phyloP scores from a whole-genome alignment of 2,888 invertebrate species.

The Scaptomyza polygonia region DNA sequence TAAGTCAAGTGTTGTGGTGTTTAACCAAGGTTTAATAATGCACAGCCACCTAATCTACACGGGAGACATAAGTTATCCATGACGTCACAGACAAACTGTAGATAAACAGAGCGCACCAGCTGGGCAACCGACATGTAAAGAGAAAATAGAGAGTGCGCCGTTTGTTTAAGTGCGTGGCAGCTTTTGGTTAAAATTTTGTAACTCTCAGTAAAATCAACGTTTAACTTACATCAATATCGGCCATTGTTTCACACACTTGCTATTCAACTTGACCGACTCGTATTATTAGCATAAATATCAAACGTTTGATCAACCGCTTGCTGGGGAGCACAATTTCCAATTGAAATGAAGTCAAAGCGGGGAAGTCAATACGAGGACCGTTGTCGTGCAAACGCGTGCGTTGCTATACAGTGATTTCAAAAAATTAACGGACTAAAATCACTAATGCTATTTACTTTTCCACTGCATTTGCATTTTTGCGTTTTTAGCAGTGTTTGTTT shows the following conservation, averaged over 20 bases:
- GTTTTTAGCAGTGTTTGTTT: background rate
- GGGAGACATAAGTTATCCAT: slow-evolving; percentile 33
- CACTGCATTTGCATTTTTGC: background rate
- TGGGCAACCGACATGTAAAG: slow-evolving; percentile 1
- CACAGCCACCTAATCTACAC: slow-evolving; percentile 11
- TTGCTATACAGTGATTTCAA: slow-evolving; percentile 42
- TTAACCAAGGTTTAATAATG: slow-evolving; percentile 5
- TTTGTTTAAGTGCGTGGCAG: slow-evolving; percentile 10
- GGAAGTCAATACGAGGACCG: slow-evolving; percentile 39
- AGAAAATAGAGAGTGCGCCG: slow-evolving; percentile 6
- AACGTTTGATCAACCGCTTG: slow-evolving; percentile 57
- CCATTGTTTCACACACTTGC: slow-evolving; percentile 56
- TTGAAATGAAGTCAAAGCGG: slow-evolving; percentile 68
- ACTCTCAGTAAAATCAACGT: background rate
- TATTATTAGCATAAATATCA: slow-evolving; percentile 15
- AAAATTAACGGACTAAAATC: slow-evolving; percentile 23
- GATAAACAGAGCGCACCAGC: slow-evolving; percentile 49
- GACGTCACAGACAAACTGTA: slow-evolving; percentile 46
- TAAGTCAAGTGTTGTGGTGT: slow-evolving; percentile 2
- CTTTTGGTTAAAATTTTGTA: background rate
- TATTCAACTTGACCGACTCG: slow-evolving; percentile 50
- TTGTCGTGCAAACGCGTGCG: slow-evolving; percentile 40
- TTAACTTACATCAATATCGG: slow-evolving; percentile 73
- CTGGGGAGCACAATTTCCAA: slow-evolving; percentile 60
- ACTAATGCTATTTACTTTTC: background rate